Base-by-base conservation (phyloP, 2,888 invertebrate species). In the Tetragonula carbonaria region DNA sequence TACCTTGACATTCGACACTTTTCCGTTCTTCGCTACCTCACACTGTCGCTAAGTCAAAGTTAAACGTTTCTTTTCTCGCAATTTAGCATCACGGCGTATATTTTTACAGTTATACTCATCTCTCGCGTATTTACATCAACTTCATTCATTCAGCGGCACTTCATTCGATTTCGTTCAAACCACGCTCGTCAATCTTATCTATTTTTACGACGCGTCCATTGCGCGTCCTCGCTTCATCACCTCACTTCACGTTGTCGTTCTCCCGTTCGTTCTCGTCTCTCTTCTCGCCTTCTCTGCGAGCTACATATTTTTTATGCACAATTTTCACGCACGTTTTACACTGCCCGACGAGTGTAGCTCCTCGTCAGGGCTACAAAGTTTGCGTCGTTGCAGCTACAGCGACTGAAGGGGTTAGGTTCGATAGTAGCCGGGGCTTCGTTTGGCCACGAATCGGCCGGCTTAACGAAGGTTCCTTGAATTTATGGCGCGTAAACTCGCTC, bases 401-500 rank as follows among this genome's bases (percentile, higher is more conserved):
- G 74, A 87, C 81, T 84, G 80, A 87, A 74, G 55, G 51, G 59
- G 21, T 13, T n/a, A 75, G 62, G 23, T n/a, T 62, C 50, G 80
- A 71, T 78, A 33, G 73, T 8, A 8, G 38, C 38, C 8, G 8
- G 62, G 66, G 75, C 50, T 78, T 33, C 85, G 86, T 88, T 90
- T 85, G 87, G 89, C 85, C 90, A 89, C 88, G 89, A 90, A 87
- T 82, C 71, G 73, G 45, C 77, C 80, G 79, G 80, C 85, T 85
- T 85, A 90, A 91, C 88, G 91, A 91, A 92, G 91, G 86, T 90
- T 89, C 91, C 87, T 91, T 91, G 90, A 93, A 93, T 94, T 94
- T 94, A 94, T 93, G 91, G 92, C 89, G 87, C 93, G 92, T 94
- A 94, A 94, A 94, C 91, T 92, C 91, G 89, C 70, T 88, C 90